Evolutionary conservation across 1,140 invertebrate genomes (phyloP).

Genomic region (Drosophila orena): DNA sequence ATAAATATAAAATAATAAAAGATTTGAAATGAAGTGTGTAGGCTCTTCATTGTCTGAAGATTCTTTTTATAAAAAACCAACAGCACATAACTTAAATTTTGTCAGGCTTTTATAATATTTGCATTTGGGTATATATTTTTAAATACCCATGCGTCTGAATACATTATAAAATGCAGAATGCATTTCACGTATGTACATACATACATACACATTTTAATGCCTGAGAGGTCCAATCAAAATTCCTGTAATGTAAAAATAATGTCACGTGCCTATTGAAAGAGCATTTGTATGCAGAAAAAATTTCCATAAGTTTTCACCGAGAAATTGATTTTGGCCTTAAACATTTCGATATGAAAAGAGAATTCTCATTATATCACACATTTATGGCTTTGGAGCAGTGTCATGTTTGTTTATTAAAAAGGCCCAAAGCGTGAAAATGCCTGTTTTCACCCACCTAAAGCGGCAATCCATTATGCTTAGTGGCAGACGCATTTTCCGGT

Average conservation of each 20-base stretch:
- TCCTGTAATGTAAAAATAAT: slow-evolving; percentile 17
- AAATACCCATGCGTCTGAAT: neutral
- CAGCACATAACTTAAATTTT: neutral
- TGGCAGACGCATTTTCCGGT: slow-evolving; percentile 16
- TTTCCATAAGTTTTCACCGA: slow-evolving; percentile 11
- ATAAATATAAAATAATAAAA: too few species aligned
- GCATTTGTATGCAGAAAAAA: slow-evolving; percentile 20
- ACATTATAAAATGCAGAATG: slow-evolving; percentile 17
- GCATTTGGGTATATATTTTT: neutral
- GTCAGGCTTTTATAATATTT: neutral
- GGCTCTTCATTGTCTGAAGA: too few species aligned
- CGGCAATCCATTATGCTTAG: slow-evolving; percentile 38
- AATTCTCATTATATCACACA: slow-evolving; percentile 25
- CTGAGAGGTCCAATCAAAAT: slow-evolving; percentile 15
- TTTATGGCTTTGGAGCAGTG: slow-evolving; percentile 6
- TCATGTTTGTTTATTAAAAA: slow-evolving; percentile 39
- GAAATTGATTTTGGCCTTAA: neutral
- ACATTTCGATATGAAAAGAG: slow-evolving; percentile 7
- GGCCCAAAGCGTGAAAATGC: slow-evolving; percentile 12
- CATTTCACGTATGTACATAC: neutral
- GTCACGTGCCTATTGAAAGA: slow-evolving; percentile 17
- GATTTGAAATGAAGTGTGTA: too few species aligned
- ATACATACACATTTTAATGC: neutral
- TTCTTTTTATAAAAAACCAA: too few species aligned
- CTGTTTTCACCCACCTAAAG: slow-evolving; percentile 20